These are phyloP conservation scores for Cryptotermes secundus DNA, from an alignment of 1,140 invertebrate genomes.

Conservation along the genomic window DNA sequence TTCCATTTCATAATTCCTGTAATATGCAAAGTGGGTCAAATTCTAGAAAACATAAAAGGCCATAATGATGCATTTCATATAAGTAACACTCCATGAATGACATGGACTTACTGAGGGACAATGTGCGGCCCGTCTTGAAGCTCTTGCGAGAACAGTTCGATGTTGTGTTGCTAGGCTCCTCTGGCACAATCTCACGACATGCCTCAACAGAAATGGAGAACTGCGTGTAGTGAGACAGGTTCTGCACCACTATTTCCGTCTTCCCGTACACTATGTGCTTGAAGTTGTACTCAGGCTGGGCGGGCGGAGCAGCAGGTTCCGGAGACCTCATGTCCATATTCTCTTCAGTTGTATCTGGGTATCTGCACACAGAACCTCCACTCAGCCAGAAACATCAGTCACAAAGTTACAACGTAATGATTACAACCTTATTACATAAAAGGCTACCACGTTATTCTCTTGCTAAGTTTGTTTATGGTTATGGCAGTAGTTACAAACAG, in stretches of 20 bases:
- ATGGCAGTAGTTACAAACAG: no score
- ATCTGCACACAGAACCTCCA: not conserved
- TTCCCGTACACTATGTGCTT: not conserved
- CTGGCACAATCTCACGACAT: constrained; percentile 59
- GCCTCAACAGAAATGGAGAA: constrained; percentile 72
- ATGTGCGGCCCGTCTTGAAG: constrained; percentile 50
- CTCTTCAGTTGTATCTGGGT: not conserved
- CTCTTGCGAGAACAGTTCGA: constrained; percentile 45
- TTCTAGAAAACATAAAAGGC: no score
- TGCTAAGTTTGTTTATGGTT: no score
- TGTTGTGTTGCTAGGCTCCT: constrained; percentile 42
- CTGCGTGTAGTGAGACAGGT: constrained; percentile 68
- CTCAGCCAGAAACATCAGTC: no score
- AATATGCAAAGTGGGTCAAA: no score
- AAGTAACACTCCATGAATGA: no score
- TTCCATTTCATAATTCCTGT: no score
- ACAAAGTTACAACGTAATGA: not conserved
- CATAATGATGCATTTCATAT: no score
- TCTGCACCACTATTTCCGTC: constrained; percentile 39
- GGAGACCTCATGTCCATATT: not conserved
- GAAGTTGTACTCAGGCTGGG: not conserved
- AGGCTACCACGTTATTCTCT: no score
- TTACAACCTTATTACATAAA: no score
- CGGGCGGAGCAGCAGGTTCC: not conserved
- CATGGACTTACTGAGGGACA: constrained; percentile 35